These are phyloP conservation scores for Euplagia quadripunctaria DNA, from an alignment of 2,888 invertebrate genomes.

Conservation along the genomic window DNA sequence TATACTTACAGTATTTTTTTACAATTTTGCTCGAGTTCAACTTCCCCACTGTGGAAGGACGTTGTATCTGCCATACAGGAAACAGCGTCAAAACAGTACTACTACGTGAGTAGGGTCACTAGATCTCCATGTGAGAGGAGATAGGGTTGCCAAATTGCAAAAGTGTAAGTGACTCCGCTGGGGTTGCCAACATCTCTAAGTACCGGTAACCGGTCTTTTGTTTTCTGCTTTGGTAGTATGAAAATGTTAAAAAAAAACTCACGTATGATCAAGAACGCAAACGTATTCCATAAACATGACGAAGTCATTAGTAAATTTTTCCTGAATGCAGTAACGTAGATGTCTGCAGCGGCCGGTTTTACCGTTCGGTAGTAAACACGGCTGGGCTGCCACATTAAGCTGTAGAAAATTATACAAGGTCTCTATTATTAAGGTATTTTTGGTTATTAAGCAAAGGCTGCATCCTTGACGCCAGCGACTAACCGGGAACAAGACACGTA, in stretches of 20 bases:
- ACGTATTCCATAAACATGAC: slow-evolving; percentile 89
- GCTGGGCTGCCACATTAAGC: slow-evolving; percentile 88
- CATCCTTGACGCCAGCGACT: not conserved
- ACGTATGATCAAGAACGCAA: slow-evolving; percentile 90
- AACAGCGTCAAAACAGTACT: too few relatives aligned
- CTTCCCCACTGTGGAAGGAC: too few relatives aligned
- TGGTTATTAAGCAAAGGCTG: not conserved
- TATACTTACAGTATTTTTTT: too few relatives aligned
- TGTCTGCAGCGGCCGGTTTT: slow-evolving; percentile 90
- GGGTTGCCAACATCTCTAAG: not conserved
- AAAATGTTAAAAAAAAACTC: slow-evolving; percentile 60
- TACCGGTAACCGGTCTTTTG: not conserved
- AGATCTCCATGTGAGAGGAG: too few relatives aligned
- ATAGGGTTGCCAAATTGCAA: too few relatives aligned
- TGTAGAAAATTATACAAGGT: slow-evolving; percentile 58
- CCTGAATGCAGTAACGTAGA: slow-evolving; percentile 87
- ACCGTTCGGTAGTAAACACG: slow-evolving; percentile 88
- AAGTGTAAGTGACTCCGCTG: not conserved
- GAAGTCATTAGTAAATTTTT: slow-evolving; percentile 87
- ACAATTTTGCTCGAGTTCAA: too few relatives aligned
- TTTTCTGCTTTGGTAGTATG: not conserved
- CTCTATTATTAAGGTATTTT: not conserved
- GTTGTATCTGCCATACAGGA: too few relatives aligned
- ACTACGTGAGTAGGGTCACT: too few relatives aligned
- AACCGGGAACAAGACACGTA: not conserved